Evolutionary conservation across 2,113 vertebrate genomes (phyloP).

Genomic region (Tupaia chinensis): DNA sequence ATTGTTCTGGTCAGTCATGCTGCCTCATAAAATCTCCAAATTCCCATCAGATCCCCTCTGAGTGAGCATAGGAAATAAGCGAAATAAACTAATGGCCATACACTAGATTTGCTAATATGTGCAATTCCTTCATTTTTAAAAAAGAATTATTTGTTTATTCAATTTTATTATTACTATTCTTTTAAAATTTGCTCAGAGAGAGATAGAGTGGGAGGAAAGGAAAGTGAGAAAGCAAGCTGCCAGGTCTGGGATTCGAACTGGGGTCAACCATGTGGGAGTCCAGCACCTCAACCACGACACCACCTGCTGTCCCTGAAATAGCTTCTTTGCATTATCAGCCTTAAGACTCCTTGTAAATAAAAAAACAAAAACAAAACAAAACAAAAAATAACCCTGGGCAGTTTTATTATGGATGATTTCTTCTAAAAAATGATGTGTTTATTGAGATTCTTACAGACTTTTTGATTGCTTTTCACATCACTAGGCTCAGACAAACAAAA

Average conservation of each 20-base stretch:
- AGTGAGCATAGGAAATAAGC: neutral
- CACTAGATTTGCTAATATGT: neutral
- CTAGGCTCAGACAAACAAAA: conserved; percentile 49
- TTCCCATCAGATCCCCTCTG: neutral
- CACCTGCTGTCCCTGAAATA: neutral
- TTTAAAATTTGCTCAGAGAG: no score
- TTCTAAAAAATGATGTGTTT: neutral
- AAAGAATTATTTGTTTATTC: no score
- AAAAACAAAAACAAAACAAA: neutral
- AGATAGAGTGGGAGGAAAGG: no score
- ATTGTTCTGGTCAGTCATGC: neutral
- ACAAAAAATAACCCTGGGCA: neutral
- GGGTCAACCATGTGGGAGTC: no score
- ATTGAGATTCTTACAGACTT: conserved; percentile 12
- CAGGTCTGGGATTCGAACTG: no score
- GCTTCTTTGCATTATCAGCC: neutral
- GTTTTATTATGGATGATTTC: neutral
- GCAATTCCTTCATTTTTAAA: neutral
- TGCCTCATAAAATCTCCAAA: neutral
- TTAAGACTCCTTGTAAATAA: neutral
- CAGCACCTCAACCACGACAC: no score
- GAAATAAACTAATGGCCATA: neutral
- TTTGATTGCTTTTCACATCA: conserved; percentile 53
- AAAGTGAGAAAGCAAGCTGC: no score
- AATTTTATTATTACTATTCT: no score